Conservation (phyloP, 1,140 invertebrate species). For the Akabosia matsudoensis region DNA sequence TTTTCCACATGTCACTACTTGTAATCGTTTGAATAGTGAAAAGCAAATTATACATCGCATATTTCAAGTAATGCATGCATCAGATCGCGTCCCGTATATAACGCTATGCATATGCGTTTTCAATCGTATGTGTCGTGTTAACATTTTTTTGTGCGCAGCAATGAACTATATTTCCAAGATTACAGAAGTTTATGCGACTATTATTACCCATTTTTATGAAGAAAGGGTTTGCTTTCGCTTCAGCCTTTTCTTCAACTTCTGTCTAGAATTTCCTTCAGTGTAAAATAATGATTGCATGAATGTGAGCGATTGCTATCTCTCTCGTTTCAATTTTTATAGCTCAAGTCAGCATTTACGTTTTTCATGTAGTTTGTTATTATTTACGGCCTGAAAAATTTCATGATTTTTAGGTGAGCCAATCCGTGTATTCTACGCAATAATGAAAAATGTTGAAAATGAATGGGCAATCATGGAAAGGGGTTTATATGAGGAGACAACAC, state of each 20-base stretch:
- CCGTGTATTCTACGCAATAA: neutral
- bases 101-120: too few species aligned
- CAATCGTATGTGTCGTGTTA: neutral
- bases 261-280: neutral
- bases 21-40: too few species aligned
- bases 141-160: neutral
- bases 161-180: constrained; percentile 2
- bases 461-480: neutral
- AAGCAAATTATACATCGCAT: too few species aligned
- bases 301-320: neutral
- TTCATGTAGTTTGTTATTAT: neutral
- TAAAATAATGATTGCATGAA: neutral
- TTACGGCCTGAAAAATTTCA: neutral
- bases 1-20: neutral
- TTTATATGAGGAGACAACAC: neutral
- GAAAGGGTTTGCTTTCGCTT: neutral
- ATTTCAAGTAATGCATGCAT: neutral
- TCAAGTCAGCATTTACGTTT: neutral
- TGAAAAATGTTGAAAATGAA: neutral
- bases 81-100: too few species aligned
- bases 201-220: neutral
- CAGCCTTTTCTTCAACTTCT: neutral
- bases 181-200: neutral
- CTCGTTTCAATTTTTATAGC: constrained; percentile 17
- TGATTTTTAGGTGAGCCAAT: neutral